Base-by-base conservation (phyloP, 2,113 vertebrate species). In the Callorhinus ursinus region DNA sequence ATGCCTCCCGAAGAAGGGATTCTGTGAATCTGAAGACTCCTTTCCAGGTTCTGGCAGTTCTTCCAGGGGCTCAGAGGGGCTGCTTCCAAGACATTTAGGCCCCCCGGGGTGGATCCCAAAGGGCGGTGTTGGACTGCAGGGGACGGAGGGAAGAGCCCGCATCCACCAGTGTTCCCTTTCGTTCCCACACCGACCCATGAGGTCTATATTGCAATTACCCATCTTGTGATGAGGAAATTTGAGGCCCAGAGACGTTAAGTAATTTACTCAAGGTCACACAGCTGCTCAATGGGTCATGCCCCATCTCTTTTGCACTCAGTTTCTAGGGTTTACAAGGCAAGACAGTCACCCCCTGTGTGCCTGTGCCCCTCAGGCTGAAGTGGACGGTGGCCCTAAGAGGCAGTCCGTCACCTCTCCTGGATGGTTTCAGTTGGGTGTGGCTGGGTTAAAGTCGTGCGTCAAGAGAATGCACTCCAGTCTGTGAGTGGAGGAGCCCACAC, bases 381-480 rank as follows among this genome's bases (percentile, higher is more conserved):
- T 65, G 36, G 11, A n/a, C 39, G 31, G 31, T 7, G 53, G 42
- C 28, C 49, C 49, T 55, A 33, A 15, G 61, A 55, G 55, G 57
- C 1, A 5, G 42, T 65, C 80, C 71, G 13, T 12, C 39, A 33
- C 53, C 74, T 90, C 95, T 94, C 83, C 63, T 65, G 90, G 53
- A 10, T 11, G 33, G 87, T 92, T 92, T 87, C 79, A 76, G 14
- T 53, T 90, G 95, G 97, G 79, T 93, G 95, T 93, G 92, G 90
- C 74, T 81, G 33, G 92, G 86, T 91, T 53, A 53, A 76, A 96
- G 36, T 24, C 69, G 33, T 11, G 51, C 79, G 92, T 92, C 57
- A 71, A 69, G 93, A 79, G 59, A 74, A 18, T 9, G 5, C 46
- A 31, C 36, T 77, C 81, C 49, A n/a, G 3, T 26, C 65, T 18